Evolutionary conservation across 1,140 invertebrate genomes (phyloP), one percentile per base, ranked within the genome.

Genomic region (Pogonomyrmex californicus): DNA sequence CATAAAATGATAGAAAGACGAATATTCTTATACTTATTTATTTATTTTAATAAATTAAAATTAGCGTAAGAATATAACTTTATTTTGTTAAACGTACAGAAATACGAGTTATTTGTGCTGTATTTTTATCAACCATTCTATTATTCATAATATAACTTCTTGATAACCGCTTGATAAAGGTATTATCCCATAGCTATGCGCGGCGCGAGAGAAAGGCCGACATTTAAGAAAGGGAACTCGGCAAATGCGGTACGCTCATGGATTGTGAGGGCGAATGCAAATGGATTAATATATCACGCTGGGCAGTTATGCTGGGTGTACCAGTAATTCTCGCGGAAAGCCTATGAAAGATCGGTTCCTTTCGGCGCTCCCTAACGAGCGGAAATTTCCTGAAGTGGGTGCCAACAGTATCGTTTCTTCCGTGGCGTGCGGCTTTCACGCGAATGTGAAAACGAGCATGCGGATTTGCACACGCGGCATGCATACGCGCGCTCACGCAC

Each of bases 151-250:
- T 30, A 54, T n/a, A 23, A 83, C 33, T 60, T 83, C 33, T 75
- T 49, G 56, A 75, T 83, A 83, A 75, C 30, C 17, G 30, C 63
- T 81, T 56, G 77, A 81, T 81, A 70, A 81, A 81, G 36, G n/a
- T 81, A 54, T 73, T 60, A 82, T 82, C 54, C 10, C 54, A 23
- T 4, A 36, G 68, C 30, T 82, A 23, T 36, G 65, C 51, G 38
- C 23, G 4, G 65, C 65, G 68, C 54, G 12, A 83, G 68, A 83
- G 68, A 83, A 73, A 83, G 54, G 51, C 68, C 78, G 60, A 87
- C 86, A 87, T 88, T 87, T 85, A 79, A 75, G 88, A 60, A 79
- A 85, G 47, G 54, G 71, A 75, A 79, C 78, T 63, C 70, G 77
- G 81, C 66, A 76, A 82, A 65, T 41, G 76, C 62, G 23, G 73